Percentiles rank a stretch among this genome's conserved stretches.
Conservation (phyloP, 1,140 invertebrate genomes). For the Amyelois transitella region DNA sequence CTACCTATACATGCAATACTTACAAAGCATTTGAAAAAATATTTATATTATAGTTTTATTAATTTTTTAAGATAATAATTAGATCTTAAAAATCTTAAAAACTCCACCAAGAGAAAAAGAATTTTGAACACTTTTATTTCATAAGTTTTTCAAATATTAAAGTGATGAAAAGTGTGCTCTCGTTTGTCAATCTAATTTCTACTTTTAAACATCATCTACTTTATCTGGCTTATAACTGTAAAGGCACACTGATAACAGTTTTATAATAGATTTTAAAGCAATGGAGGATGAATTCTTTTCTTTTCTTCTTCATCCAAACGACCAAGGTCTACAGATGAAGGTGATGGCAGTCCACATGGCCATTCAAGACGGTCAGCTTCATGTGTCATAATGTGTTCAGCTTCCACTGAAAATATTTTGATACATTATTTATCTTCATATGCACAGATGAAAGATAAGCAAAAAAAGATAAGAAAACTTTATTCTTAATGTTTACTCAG, state of each 20-base stretch:
- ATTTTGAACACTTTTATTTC: no score
- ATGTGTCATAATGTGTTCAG: conserved; percentile 85
- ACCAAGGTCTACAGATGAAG: conserved; percentile 80
- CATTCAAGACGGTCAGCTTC: conserved; percentile 79
- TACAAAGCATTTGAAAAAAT: no score
- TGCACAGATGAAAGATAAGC: no score
- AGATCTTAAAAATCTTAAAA: no score
- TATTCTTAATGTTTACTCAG: no score
- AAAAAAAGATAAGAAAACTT: no score
- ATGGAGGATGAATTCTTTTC: conserved; percentile 78
- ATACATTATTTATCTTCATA: no score
- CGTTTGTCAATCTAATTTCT: not conserved
- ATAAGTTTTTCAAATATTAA: no score
- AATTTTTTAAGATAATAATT: no score
- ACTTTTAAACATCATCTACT: not conserved
- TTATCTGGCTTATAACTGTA: not conserved
- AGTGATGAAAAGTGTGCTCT: not conserved
- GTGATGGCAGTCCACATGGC: conserved; percentile 82
- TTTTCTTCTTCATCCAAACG: conserved; percentile 79
- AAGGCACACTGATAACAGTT: not conserved
- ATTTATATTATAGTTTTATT: no score
- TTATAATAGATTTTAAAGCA: conserved; percentile 31
- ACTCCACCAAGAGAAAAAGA: no score
- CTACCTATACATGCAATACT: no score
- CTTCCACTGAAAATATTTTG: conserved; percentile 83